phyloP scores from a whole-genome alignment of 2,113 vertebrate genomes.

The Dasyprocta punctata region DNA sequence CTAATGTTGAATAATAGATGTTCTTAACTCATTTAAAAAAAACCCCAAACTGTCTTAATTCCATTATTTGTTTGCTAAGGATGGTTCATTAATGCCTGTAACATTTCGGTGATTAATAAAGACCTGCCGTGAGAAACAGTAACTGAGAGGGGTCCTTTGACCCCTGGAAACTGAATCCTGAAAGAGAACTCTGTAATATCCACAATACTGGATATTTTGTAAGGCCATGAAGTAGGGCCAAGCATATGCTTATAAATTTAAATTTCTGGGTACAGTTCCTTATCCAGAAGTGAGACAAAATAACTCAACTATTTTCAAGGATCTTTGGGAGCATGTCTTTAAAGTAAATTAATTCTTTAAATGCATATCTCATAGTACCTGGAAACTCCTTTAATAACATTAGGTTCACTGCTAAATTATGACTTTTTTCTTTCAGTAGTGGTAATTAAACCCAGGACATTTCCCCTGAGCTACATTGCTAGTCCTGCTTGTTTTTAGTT shows the following conservation, averaged over 20 bases:
- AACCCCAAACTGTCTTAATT: not conserved
- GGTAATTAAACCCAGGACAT: not conserved
- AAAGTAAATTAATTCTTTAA: constrained; percentile 65
- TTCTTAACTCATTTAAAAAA: constrained; percentile 9
- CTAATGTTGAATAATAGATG: not conserved
- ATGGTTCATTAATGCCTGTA: not conserved
- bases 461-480: not conserved
- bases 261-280: not conserved
- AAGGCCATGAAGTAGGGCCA: not conserved
- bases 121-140: not conserved
- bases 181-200: not conserved
- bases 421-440: not conserved
- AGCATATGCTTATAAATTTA: not conserved
- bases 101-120: not conserved
- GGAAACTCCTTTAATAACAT: constrained; percentile 30
- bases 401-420: not conserved
- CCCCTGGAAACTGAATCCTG: not conserved
- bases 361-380: not conserved
- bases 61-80: not conserved
- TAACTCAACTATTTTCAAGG: constrained; percentile 7
- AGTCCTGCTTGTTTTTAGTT: not conserved
- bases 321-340: constrained; percentile 41
- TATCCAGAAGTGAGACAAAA: constrained; percentile 11
- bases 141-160: not conserved
- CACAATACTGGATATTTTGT: not conserved